Conservation (phyloP, 2,797 vertebrate species). For the Steatocranus sp. region DNA sequence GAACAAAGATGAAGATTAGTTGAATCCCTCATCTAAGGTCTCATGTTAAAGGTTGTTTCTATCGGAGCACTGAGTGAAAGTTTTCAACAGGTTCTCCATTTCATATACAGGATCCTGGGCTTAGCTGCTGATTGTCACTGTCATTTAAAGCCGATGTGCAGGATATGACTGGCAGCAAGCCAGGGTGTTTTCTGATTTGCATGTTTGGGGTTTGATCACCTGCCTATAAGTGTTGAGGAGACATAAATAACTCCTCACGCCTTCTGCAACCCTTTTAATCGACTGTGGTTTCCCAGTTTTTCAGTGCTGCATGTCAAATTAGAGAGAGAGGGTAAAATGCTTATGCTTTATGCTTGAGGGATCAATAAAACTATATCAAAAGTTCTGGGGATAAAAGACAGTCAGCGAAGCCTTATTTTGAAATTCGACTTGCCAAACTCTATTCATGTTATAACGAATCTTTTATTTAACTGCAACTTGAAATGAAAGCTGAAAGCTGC, state of each 20-base stretch:
- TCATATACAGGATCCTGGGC: not conserved
- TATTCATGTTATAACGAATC: conserved; percentile 6
- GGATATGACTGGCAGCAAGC: not conserved
- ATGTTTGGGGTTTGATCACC: not conserved
- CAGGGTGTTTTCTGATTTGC: not conserved
- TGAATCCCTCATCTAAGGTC: conserved; percentile 9
- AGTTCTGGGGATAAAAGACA: not conserved
- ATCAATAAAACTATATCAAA: conserved; percentile 4
- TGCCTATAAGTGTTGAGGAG: not conserved
- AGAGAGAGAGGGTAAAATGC: not conserved
- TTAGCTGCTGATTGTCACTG: not conserved
- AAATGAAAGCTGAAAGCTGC: no score
- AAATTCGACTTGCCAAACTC: not conserved
- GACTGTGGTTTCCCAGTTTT: not conserved
- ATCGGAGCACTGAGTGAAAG: not conserved
- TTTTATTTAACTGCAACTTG: not conserved
- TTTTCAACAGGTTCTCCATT: not conserved
- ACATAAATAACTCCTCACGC: not conserved
- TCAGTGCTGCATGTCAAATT: not conserved
- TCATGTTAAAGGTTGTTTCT: not conserved
- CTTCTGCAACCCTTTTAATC: not conserved
- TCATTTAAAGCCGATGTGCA: not conserved
- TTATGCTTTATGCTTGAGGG: not conserved
- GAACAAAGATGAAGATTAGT: conserved; percentile 14
- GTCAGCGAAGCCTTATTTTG: not conserved